Conservation (phyloP, 2,797 vertebrate genomes). For the Diplodus puntazzo region DNA sequence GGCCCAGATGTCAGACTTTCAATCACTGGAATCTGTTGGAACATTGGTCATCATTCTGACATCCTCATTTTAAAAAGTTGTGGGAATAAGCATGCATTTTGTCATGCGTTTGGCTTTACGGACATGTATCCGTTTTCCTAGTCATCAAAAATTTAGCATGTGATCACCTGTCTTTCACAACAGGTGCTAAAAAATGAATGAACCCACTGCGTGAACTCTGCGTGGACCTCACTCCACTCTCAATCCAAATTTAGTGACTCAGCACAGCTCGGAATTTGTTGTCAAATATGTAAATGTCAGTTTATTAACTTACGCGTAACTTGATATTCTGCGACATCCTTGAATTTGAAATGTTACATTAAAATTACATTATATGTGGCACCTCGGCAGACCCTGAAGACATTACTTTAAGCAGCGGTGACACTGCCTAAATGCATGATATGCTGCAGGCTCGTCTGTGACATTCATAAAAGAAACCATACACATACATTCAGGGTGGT, state of each 20-base stretch:
- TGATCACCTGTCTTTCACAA: constrained; percentile 67
- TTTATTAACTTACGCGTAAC: constrained; percentile 46
- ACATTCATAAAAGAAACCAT: constrained; percentile 29
- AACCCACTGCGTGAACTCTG: constrained; percentile 60
- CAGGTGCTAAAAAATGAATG: constrained; percentile 81
- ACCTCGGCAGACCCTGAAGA: constrained; percentile 30
- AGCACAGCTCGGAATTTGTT: constrained; percentile 11
- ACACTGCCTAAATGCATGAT: constrained; percentile 2
- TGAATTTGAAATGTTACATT: constrained; percentile 4
- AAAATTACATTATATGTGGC: constrained; percentile 31
- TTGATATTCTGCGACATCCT: constrained; percentile 16
- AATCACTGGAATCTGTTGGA: neutral
- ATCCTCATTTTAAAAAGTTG: neutral
- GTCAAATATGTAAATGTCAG: constrained; percentile 32
- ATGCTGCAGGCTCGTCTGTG: neutral
- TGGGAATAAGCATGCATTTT: neutral
- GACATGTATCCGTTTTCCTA: constrained; percentile 68
- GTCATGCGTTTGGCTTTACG: constrained; percentile 3
- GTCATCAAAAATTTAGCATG: constrained; percentile 82
- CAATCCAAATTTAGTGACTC: constrained; percentile 46
- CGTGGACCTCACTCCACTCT: constrained; percentile 37
- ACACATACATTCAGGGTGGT: constrained; percentile 25
- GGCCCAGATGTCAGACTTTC: neutral
- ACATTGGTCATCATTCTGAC: neutral
- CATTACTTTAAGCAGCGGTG: constrained; percentile 13